Base-by-base conservation (phyloP, 2,888 invertebrate genomes). In the Spilarctia lutea region DNA sequence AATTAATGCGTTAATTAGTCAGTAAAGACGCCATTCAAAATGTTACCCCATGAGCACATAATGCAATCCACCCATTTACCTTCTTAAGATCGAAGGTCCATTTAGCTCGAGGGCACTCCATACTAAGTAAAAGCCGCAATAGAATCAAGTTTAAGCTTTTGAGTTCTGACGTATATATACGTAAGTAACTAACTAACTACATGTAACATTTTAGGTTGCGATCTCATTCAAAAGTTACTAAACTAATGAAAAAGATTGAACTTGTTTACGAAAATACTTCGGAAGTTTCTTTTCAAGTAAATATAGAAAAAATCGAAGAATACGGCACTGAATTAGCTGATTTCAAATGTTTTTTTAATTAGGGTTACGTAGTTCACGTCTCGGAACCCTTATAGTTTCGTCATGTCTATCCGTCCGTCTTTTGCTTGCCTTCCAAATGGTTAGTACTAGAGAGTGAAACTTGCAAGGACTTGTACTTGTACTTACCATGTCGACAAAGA, bases 101-200 rank as follows among this genome's bases (percentile, higher is more conserved):
- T 70, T 74, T 74, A 66, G 74, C 70, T 66, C 52, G 70, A 74
- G 63, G 74, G 70, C 33, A 66, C 39, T 66, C 66, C 33, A 65
- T 70, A 66, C 66, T 74, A 70, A 66, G 70, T 70, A 66, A 35
- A 74, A 70, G 56, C 74, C 74, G 70, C 70, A 74, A 74, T 66
- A 66, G 74, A 74, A 74, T 74, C 70, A 70, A 74, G 74, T 70
- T 74, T 70, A 70, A 70, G 69, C 70, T 70, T 74, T 56, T 66
- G 74, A 74, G 66, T 66, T 70, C 33, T 74, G 60, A 56, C 30
- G 30, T 74, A 69, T 10, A 7, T 24, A 52, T 24, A 24, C 24
- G 10, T 56, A n/a, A 20, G 27, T 65, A 45, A 20, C 27, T 45
- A 48, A 18, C 33, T 60, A 42, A 11, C n/a, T 72, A 35, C 39